A percentile compares a stretch with the other conserved stretches of the same genome.
These are phyloP conservation scores for Manis crassicaudata DNA, from an alignment of 2,797 vertebrate species.

Conservation along the genomic window DNA sequence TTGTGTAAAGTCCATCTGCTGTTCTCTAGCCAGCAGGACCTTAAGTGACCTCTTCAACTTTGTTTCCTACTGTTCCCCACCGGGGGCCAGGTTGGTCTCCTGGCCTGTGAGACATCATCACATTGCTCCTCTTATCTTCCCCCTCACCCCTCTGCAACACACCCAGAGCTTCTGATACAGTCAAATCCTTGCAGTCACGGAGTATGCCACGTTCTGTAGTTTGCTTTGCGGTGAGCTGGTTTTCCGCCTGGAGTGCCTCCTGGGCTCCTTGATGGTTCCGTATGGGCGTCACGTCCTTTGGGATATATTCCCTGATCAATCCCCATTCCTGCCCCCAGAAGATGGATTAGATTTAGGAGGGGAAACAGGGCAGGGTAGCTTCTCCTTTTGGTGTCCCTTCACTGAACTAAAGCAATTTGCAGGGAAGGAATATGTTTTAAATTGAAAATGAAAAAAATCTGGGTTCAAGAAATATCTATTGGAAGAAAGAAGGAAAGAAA, in stretches of 20 bases:
- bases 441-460: not conserved
- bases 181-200: not conserved
- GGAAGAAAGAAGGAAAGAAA: not conserved
- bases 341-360: not conserved
- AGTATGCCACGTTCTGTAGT: not conserved
- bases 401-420: not conserved
- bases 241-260: not conserved
- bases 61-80: not conserved
- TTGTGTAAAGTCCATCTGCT: conserved; percentile 55
- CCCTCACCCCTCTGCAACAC: not conserved
- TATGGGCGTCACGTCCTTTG: not conserved
- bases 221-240: not conserved
- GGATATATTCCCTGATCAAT: not conserved
- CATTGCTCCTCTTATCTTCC: rapidly evolving
- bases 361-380: not conserved
- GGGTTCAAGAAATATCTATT: not conserved
- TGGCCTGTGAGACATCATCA: not conserved
- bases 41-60: conserved; percentile 24
- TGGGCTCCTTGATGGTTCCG: not conserved
- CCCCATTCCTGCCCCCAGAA: not conserved
- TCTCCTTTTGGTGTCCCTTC: not conserved
- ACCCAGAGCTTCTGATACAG: not conserved
- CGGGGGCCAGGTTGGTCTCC: not conserved
- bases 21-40: not conserved
- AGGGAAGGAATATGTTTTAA: not conserved